Evolutionary conservation across 2,888 invertebrate species (phyloP), one percentile per base, ranked within the genome.

Genomic region (Hyles lineata): DNA sequence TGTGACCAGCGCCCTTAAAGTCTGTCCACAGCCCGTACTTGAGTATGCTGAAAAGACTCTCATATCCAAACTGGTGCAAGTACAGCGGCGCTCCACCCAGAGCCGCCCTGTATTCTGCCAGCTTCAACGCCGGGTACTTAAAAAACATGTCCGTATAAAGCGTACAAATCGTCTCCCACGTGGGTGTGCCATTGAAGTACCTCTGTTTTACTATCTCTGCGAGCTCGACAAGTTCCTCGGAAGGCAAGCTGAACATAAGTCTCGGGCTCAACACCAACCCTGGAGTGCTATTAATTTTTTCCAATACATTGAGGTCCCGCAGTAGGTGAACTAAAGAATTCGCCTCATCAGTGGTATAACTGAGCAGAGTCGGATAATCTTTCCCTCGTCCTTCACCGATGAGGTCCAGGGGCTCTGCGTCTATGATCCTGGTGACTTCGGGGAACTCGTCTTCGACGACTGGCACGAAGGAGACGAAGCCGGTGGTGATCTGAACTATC

Each of bases 41-140:
- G 62, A 92, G 87, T 1, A 91, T 77, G 0, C 90, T 92, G 73
- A 90, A 76, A 5, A 89, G 84, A 1, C 91, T 90, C 60, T 92
- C 88, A 74, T 91, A 95, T n/a, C 89, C 83, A 79, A 92, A 95
- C 72, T 92, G 87, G 77, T 93, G 93, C 77, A 94, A 80, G 72
- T 89, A 95, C 0, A 90, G 87, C 0, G 92, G 90, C 32, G 85
- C 88, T 1, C 77, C 78, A 0, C 63, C 70, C 35, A 69, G 72
- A 6, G 74, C 69, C 17, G 76, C 75, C 59, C 79, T 73, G 69
- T 71, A 43, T 21, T 78, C 70, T 0, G 79, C 79, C 29, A 79
- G 50, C 52, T 78, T 79, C 15, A 81, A 74, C 6, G 79, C 74
- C 8, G 81, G 79, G 52, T 83, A 80, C 7, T 72, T 59, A 62